A percentile compares a stretch with the other conserved stretches of the same genome.
phyloP scores from a whole-genome alignment of 1,140 invertebrate species.

The Megathymus violae region DNA sequence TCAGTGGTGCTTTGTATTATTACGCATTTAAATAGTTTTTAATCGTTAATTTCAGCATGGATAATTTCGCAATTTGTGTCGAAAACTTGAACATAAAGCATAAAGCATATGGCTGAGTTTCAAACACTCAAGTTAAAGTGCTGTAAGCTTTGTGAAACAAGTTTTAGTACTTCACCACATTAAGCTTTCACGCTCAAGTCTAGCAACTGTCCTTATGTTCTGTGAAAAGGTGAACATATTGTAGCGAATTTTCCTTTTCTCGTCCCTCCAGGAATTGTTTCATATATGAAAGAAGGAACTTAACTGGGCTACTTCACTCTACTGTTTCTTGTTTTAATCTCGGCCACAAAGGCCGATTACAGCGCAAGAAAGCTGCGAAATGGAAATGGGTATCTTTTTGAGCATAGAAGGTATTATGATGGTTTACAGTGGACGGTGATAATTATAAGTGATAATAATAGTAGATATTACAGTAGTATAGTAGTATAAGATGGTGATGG shows the following conservation, averaged over 20 bases:
- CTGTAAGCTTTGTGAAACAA: slow-evolving; percentile 46
- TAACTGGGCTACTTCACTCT: slow-evolving; percentile 6
- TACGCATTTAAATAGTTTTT: slow-evolving; percentile 1
- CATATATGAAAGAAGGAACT: not conserved
- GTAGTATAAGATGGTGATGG: no score
- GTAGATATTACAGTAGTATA: no score
- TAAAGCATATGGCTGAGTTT: slow-evolving; percentile 28
- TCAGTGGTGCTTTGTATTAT: not conserved
- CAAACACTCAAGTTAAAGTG: slow-evolving; percentile 46
- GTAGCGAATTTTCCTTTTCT: slow-evolving; percentile 26
- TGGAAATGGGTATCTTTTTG: not conserved
- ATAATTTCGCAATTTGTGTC: not conserved
- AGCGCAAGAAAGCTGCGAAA: not conserved
- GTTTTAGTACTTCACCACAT: slow-evolving; percentile 63
- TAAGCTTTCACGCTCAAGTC: slow-evolving; percentile 62
- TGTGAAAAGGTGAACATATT: slow-evolving; percentile 18
- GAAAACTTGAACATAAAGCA: slow-evolving; percentile 9
- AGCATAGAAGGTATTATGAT: not conserved
- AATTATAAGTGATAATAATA: not conserved
- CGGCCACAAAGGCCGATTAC: slow-evolving; percentile 4
- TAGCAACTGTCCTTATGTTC: slow-evolving; percentile 32
- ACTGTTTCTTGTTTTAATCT: slow-evolving; percentile 17
- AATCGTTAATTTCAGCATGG: not conserved
- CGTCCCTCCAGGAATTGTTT: slow-evolving; percentile 10
- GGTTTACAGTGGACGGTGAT: not conserved